Evolutionary conservation across 2,888 invertebrate genomes (phyloP).

Genomic region (Parelbella ahira): DNA sequence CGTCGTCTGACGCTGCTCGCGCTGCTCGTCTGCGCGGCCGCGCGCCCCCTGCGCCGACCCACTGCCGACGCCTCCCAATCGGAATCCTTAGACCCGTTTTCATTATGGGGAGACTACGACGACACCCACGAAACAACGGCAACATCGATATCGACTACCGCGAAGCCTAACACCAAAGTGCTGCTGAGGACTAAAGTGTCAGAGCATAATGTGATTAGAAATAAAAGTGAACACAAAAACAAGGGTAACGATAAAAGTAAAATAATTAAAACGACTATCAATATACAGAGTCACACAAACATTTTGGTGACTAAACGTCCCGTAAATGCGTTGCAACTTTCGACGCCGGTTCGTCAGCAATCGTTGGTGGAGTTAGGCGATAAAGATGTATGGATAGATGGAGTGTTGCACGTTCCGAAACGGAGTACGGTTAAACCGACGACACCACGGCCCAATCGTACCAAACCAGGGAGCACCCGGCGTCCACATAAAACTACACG

Average conservation of each 20-base stretch:
- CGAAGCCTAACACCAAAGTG: slow-evolving; percentile 60
- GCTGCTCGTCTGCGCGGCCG: slow-evolving; percentile 64
- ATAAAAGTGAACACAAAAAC: slow-evolving; percentile 29
- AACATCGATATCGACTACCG: slow-evolving; percentile 41
- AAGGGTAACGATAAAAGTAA: slow-evolving; percentile 55
- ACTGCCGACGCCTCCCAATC: slow-evolving; percentile 48
- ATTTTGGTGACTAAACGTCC: slow-evolving; percentile 61
- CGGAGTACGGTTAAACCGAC: slow-evolving; percentile 37
- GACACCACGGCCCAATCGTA: slow-evolving; percentile 16
- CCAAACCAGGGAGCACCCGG: slow-evolving; percentile 21
- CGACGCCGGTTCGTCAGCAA: slow-evolving; percentile 32
- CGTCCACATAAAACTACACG: slow-evolving; percentile 39
- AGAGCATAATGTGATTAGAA: slow-evolving; percentile 60
- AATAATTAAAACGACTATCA: slow-evolving; percentile 66
- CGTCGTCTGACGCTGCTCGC: slow-evolving; percentile 77
- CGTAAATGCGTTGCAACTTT: slow-evolving; percentile 26
- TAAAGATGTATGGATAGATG: slow-evolving; percentile 49
- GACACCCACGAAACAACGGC: slow-evolving; percentile 53
- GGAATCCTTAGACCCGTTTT: slow-evolving; percentile 56
- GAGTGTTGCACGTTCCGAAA: slow-evolving; percentile 32
- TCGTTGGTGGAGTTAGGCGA: slow-evolving; percentile 34
- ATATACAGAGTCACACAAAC: slow-evolving; percentile 71
- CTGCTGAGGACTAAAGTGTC: slow-evolving; percentile 53
- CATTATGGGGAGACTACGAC: slow-evolving; percentile 63
- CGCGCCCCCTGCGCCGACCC: slow-evolving; percentile 47